Conservation (phyloP, 2,888 invertebrate species). For the Plagodis dolabraria region DNA sequence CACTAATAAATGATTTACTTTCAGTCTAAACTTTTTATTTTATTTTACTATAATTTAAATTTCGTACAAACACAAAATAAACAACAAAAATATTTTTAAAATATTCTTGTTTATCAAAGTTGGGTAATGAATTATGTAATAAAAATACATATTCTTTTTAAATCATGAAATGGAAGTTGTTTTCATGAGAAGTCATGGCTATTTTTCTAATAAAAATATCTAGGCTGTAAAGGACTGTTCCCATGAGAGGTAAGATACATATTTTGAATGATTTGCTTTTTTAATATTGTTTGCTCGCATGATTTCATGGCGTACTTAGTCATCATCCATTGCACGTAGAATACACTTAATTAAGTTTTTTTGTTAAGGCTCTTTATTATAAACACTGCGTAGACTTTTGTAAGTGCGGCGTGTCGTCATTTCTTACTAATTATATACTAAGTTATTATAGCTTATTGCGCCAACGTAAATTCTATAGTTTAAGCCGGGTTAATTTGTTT, state of each 20-base stretch:
- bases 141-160: too few species aligned
- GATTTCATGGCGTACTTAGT: constrained; percentile 41
- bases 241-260: constrained; percentile 51
- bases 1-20: constrained; percentile 69
- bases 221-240: constrained; percentile 21
- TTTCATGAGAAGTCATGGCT: too few species aligned
- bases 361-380: constrained; percentile 15
- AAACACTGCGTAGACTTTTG: constrained; percentile 9
- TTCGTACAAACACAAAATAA: too few species aligned
- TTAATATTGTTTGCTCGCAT: constrained; percentile 63
- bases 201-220: neutral
- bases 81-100: too few species aligned
- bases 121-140: too few species aligned
- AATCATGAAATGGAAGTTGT: too few species aligned
- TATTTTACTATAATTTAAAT: constrained; percentile 24
- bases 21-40: constrained; percentile 51
- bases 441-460: too few species aligned
- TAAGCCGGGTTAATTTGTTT: too few species aligned
- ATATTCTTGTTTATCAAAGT: too few species aligned
- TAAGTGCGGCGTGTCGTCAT: neutral
- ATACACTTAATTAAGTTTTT: constrained; percentile 28
- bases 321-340: constrained; percentile 34
- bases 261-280: constrained; percentile 48
- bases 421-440: neutral
- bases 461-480: too few species aligned